Percentiles rank a stretch among this genome's conserved stretches.
Evolutionary conservation across 2,113 vertebrate species (phyloP).

Genomic region (Vimba vimba): DNA sequence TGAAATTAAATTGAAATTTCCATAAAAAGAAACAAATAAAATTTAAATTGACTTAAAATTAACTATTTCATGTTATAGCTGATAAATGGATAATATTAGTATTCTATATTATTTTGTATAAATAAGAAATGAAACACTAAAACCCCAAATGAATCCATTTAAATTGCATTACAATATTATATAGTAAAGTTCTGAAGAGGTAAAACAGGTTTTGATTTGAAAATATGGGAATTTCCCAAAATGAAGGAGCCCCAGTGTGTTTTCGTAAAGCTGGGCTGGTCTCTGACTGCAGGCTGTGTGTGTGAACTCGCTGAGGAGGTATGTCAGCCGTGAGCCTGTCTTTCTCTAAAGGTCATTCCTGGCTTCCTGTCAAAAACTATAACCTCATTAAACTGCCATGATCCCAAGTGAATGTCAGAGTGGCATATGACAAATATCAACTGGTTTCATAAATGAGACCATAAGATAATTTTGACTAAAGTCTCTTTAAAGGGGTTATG

Average conservation of each 20-base stretch:
- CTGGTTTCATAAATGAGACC: constrained; percentile 1
- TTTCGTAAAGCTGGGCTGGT: background rate
- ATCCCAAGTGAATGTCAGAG: constrained; percentile 34
- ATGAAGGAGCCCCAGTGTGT: background rate
- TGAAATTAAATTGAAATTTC: background rate
- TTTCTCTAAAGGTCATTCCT: constrained; percentile 49
- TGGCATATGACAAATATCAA: constrained; percentile 19
- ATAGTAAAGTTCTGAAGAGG: background rate
- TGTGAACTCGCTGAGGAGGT: background rate
- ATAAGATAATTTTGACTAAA: background rate
- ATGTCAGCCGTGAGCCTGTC: constrained; percentile 15
- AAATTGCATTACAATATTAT: background rate
- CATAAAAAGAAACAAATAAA: background rate
- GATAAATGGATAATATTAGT: background rate
- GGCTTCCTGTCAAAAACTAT: constrained; percentile 39
- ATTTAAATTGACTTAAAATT: background rate
- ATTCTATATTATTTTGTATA: background rate
- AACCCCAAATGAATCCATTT: background rate
- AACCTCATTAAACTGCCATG: constrained; percentile 33
- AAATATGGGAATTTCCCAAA: background rate
- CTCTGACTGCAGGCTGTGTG: constrained; percentile 19
- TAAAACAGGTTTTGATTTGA: background rate
- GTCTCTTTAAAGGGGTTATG: too few species aligned
- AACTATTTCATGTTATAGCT: background rate
- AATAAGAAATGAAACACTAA: background rate